Evolutionary conservation across 2,113 vertebrate genomes (phyloP).

Genomic region (Emydura subglobosa): DNA sequence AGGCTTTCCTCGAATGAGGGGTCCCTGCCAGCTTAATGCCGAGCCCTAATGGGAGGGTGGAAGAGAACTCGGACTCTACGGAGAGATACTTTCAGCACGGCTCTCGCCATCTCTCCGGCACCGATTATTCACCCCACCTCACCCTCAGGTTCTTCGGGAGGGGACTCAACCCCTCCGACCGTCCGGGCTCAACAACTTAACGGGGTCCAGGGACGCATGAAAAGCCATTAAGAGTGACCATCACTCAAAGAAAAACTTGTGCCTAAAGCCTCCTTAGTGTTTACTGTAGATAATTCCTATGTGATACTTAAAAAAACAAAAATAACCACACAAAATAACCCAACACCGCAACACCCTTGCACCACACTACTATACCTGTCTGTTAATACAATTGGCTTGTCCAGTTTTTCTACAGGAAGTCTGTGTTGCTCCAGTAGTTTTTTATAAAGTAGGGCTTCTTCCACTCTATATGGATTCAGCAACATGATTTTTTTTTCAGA

Average conservation of each 20-base stretch:
- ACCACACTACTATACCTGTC: constrained; percentile 85
- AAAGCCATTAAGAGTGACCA: neutral
- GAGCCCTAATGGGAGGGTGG: too few species aligned
- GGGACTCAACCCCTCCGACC: too few species aligned
- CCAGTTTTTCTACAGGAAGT: constrained; percentile 86
- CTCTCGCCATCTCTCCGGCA: too few species aligned
- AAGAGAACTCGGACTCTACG: too few species aligned
- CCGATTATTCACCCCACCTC: too few species aligned
- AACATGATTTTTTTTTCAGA: constrained; percentile 86
- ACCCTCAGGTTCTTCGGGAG: too few species aligned
- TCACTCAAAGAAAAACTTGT: neutral
- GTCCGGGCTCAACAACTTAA: too few species aligned
- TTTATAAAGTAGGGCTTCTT: constrained; percentile 91
- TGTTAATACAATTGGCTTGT: constrained; percentile 87
- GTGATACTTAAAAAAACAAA: neutral
- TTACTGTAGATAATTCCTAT: neutral
- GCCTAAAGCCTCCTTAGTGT: neutral
- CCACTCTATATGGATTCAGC: constrained; percentile 92
- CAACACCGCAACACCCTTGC: neutral
- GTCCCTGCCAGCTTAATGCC: too few species aligned
- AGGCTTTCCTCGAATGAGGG: too few species aligned
- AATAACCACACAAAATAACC: too few species aligned
- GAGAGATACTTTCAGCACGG: too few species aligned
- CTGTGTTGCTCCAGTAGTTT: constrained; percentile 92
- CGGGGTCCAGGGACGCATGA: too few species aligned